Conservation (phyloP, 2,888 invertebrate species). For the Tetranychus truncatus region DNA sequence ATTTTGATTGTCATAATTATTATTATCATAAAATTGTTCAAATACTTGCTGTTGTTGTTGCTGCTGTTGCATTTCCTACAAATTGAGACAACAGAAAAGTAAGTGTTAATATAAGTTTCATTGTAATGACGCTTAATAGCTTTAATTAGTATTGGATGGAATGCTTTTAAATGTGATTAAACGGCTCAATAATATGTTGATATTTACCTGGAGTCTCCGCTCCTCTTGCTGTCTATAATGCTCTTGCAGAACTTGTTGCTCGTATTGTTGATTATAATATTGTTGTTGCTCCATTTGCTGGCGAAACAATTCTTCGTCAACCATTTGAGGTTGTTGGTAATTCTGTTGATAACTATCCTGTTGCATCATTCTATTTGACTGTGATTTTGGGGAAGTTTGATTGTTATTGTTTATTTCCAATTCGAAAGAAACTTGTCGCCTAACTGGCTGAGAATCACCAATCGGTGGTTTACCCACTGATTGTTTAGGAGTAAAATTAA, state of each 20-base stretch:
- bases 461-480: background rate
- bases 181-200: background rate
- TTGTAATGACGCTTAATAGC: no score
- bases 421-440: background rate
- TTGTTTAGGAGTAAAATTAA: background rate
- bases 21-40: background rate
- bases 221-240: conserved; percentile 1
- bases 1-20: background rate
- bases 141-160: no score
- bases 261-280: conserved; percentile 1
- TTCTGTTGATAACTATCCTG: background rate
- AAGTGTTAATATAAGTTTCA: background rate
- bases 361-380: background rate
- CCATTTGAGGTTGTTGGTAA: conserved; percentile 7
- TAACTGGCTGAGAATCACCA: background rate
- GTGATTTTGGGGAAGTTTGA: background rate
- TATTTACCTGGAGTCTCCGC: background rate
- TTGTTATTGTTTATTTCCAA: background rate
- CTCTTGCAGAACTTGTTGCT: background rate
- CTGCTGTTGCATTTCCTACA: conserved; percentile 7
- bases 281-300: background rate
- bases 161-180: background rate
- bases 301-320: background rate
- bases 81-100: background rate
- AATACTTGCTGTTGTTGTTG: background rate